Conservation (phyloP, 2,888 invertebrate species). For the Synanthedon vespiformis region DNA sequence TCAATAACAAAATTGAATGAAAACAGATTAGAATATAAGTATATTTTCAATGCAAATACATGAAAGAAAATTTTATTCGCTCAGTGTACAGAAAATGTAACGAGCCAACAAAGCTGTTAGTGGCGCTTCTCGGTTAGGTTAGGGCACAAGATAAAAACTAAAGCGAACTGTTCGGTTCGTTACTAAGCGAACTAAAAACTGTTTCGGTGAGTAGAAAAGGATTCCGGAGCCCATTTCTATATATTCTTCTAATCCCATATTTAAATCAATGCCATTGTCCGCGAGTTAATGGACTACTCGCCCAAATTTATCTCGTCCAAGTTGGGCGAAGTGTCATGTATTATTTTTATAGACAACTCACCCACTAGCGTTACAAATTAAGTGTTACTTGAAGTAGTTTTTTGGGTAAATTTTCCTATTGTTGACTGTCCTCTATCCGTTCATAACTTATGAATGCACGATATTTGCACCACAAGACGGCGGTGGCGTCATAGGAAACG, state of each 20-base stretch:
- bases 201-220: too few relatives aligned
- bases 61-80: slow-evolving; percentile 55
- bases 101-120: slow-evolving; percentile 57
- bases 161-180: not conserved
- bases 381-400: too few relatives aligned
- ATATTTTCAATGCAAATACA: slow-evolving; percentile 29
- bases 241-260: too few relatives aligned
- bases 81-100: slow-evolving; percentile 39
- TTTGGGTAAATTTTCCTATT: too few relatives aligned
- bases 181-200: too few relatives aligned
- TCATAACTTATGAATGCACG: not conserved
- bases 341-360: too few relatives aligned
- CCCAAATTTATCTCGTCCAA: too few relatives aligned
- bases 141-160: not conserved
- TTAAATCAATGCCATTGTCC: too few relatives aligned
- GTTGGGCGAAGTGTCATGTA: too few relatives aligned
- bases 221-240: too few relatives aligned
- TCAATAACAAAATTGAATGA: not conserved
- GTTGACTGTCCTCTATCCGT: not conserved
- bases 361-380: too few relatives aligned
- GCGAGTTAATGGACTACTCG: too few relatives aligned
- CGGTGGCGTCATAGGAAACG: slow-evolving; percentile 10
- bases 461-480: not conserved
- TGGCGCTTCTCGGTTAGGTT: not conserved
- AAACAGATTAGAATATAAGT: not conserved